Evolutionary conservation across 2,888 invertebrate genomes (phyloP).

Genomic region (Mesorhabditis spiculigera): DNA sequence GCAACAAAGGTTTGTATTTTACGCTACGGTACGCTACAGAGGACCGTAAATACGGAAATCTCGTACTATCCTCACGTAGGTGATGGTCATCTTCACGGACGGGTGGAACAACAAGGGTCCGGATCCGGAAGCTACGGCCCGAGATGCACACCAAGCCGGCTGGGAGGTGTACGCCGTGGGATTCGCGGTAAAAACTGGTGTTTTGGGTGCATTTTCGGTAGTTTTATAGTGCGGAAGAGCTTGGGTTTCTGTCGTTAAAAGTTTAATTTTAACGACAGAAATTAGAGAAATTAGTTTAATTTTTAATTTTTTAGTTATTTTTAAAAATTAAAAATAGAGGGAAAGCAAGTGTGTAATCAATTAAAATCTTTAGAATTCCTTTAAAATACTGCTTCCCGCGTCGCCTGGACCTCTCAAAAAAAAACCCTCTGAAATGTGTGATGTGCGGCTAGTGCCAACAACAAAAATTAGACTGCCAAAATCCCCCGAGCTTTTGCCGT

Average conservation of each 20-base stretch:
- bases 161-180: conserved; percentile 52
- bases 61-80: conserved; percentile 8
- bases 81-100: conserved; percentile 56
- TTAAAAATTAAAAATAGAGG: not conserved
- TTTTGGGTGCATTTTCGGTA: conserved; percentile 9
- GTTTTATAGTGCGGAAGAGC: conserved; percentile 5
- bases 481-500: not conserved
- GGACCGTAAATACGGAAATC: not conserved
- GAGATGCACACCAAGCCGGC: conserved; percentile 40
- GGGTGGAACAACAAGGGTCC: conserved; percentile 56
- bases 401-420: no score
- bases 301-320: conserved; percentile 9
- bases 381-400: no score
- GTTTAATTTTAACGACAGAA: not conserved
- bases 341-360: no score
- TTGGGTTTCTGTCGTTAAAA: not conserved
- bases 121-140: conserved; percentile 41
- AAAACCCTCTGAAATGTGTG: no score
- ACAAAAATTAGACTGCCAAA: no score
- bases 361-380: no score
- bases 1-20: conserved; percentile 39
- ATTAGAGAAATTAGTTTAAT: conserved; percentile 8
- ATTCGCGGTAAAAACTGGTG: conserved; percentile 23
- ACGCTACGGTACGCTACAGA: not conserved
- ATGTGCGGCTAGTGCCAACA: no score